Evolutionary conservation across 1,140 invertebrate genomes (phyloP).

Genomic region (Tribolium madens): DNA sequence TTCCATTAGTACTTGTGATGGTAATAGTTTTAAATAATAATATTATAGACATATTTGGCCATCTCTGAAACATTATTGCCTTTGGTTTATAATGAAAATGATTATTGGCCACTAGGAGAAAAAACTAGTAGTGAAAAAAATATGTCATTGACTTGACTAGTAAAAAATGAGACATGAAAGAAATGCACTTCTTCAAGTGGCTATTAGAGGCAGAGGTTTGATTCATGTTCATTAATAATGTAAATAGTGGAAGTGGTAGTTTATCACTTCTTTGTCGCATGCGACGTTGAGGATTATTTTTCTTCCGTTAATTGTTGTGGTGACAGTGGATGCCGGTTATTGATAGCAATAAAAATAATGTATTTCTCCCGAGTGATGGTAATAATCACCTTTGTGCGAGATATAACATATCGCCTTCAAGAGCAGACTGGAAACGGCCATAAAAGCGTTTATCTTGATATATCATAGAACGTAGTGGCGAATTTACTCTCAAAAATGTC

Average conservation of each 20-base stretch:
- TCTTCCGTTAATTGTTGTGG: neutral
- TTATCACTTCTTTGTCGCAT: neutral
- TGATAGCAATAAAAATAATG: conserved; percentile 29
- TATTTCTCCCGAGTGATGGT: neutral
- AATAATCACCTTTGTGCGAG: conserved; percentile 30
- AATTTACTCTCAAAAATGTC: conserved; percentile 27
- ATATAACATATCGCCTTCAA: conserved; percentile 27
- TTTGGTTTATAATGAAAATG: too few species aligned
- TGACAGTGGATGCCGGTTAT: neutral
- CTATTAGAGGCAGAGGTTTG: neutral
- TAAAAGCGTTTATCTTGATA: conserved; percentile 39
- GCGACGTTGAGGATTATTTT: neutral
- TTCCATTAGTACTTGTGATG: too few species aligned
- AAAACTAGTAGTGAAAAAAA: too few species aligned
- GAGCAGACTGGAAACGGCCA: conserved; percentile 16
- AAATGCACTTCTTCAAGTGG: too few species aligned
- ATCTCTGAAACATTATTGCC: too few species aligned
- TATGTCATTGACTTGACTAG: too few species aligned
- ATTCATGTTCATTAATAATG: neutral
- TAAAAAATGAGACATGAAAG: too few species aligned
- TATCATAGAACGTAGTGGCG: conserved; percentile 32
- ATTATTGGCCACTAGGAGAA: too few species aligned
- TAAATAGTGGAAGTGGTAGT: neutral
- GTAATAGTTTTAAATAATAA: too few species aligned
- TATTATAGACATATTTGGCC: too few species aligned